Percentiles rank a stretch among this genome's conserved stretches.
phyloP scores from a whole-genome alignment of 1,140 invertebrate genomes.

The Drosophila fuyamai region DNA sequence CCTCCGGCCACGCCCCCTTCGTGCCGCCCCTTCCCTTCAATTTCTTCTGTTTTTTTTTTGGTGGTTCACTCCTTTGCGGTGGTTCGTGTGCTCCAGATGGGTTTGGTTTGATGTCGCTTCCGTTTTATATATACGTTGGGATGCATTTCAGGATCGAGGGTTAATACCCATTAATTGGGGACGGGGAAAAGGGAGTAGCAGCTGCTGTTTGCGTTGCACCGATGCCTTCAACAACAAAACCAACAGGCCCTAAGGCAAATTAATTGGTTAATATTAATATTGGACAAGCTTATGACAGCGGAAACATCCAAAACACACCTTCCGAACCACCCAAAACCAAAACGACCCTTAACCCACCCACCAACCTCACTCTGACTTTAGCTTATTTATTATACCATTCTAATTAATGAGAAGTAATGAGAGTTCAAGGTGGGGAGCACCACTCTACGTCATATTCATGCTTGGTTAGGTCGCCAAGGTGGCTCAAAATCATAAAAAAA shows the following conservation, averaged over 20 bases:
- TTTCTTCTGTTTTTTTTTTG: conserved; percentile 3
- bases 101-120: conserved; percentile 31
- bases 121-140: conserved; percentile 10
- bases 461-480: conserved; percentile 38
- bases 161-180: conserved; percentile 1
- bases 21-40: background rate
- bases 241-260: conserved; percentile 9
- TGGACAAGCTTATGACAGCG: conserved; percentile 18
- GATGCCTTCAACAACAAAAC: conserved; percentile 18
- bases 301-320: conserved; percentile 8
- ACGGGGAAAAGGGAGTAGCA: conserved; percentile 16
- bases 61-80: conserved; percentile 2
- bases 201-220: conserved; percentile 37
- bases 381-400: conserved; percentile 32
- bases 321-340: conserved; percentile 1
- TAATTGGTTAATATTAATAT: conserved; percentile 35
- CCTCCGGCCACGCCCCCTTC: background rate
- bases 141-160: conserved; percentile 43
- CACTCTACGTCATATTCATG: conserved; percentile 32
- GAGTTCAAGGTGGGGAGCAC: conserved; percentile 22
- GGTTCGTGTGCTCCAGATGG: conserved; percentile 29
- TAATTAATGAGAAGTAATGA: conserved; percentile 53
- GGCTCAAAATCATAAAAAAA: conserved; percentile 1
- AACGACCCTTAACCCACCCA: conserved; percentile 1
- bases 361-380: conserved; percentile 6